These are phyloP conservation scores for Serinus canaria DNA, from an alignment of 2,113 vertebrate genomes.

Conservation along the genomic window DNA sequence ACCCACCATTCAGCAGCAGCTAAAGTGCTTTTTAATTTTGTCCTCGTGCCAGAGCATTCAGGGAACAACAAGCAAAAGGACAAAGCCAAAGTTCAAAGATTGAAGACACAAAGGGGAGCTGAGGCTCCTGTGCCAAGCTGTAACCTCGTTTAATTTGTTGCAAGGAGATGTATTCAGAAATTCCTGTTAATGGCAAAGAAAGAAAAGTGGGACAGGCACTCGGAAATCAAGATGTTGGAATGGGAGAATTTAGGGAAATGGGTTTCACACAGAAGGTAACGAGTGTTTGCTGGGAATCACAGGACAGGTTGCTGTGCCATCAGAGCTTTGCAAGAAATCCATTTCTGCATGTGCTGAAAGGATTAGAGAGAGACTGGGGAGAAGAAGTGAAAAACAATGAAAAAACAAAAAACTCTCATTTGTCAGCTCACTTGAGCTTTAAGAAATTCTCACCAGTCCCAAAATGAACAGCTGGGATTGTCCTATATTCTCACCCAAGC, in stretches of 20 bases:
- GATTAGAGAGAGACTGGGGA: neutral
- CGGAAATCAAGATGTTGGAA: conserved; percentile 33
- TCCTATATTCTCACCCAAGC: neutral
- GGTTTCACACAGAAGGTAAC: conserved; percentile 19
- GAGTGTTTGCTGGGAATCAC: conserved; percentile 13
- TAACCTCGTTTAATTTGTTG: conserved; percentile 66
- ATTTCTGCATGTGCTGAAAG: conserved; percentile 39
- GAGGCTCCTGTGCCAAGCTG: conserved; percentile 5
- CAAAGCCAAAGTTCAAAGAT: conserved; percentile 45
- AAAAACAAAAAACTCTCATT: neutral
- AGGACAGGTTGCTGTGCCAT: neutral
- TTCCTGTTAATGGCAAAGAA: conserved; percentile 26
- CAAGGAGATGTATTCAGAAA: conserved; percentile 34
- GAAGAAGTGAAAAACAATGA: neutral
- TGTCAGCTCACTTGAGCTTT: conserved; percentile 23
- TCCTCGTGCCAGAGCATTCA: conserved; percentile 9
- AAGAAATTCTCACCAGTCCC: neutral
- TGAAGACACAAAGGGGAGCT: conserved; percentile 36
- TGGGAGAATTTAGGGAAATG: conserved; percentile 34
- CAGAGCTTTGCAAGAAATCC: conserved; percentile 23
- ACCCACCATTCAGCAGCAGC: conserved; percentile 22
- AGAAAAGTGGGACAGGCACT: conserved; percentile 24
- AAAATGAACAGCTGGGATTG: neutral
- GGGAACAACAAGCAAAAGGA: conserved; percentile 25
- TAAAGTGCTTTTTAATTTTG: conserved; percentile 41